Evolutionary conservation across 2,113 vertebrate genomes (phyloP).

Genomic region (Forbesichthys papilliferus): DNA sequence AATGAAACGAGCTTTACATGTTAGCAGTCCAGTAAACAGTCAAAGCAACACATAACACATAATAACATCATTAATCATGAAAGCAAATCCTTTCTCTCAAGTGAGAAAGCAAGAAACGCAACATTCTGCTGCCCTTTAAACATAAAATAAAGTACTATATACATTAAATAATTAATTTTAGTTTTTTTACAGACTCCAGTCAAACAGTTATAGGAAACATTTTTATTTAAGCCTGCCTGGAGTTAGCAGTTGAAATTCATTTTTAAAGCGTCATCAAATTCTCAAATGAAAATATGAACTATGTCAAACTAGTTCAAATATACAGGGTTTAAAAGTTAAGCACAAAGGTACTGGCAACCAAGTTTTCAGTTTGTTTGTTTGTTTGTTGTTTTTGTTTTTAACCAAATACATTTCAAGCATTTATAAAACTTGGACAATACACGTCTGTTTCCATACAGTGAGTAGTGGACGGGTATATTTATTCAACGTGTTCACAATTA

Average conservation of each 20-base stretch:
- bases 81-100: slow-evolving; percentile 70
- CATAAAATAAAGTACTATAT: slow-evolving; percentile 68
- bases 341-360: no score
- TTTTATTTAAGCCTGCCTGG: slow-evolving; percentile 5
- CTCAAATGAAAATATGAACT: neutral
- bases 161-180: slow-evolving; percentile 73
- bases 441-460: no score
- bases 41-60: slow-evolving; percentile 34
- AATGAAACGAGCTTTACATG: slow-evolving; percentile 56
- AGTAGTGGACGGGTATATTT: no score
- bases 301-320: no score
- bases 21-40: slow-evolving; percentile 61
- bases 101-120: slow-evolving; percentile 63
- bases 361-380: no score
- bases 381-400: no score
- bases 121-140: slow-evolving; percentile 42
- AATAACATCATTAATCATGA: slow-evolving; percentile 61
- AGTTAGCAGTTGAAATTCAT: slow-evolving; percentile 20
- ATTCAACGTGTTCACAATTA: neutral
- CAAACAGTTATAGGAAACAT: slow-evolving; percentile 37
- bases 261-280: slow-evolving; percentile 7
- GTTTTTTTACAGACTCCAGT: slow-evolving; percentile 61
- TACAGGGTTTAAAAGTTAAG: no score
- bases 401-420: no score
- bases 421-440: no score